Base-by-base conservation (phyloP, 2,888 invertebrate species). In the Chorisops tibialis region DNA sequence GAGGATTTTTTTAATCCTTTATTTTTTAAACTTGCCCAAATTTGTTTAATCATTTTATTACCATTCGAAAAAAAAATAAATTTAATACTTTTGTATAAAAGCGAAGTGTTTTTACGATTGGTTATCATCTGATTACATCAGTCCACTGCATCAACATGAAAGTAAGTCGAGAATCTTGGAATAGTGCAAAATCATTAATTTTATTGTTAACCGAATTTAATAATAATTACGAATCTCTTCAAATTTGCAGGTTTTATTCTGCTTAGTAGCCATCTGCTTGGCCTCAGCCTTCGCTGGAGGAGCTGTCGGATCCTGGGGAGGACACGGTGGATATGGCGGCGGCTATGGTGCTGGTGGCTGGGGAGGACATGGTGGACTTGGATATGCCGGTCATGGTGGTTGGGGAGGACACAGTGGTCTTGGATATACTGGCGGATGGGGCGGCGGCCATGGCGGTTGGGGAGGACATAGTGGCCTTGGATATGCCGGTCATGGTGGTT, bases 241-340 rank as follows among this genome's bases (percentile, higher is more conserved):
- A 4, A 21, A 3, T 24, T 35, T 50, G 7, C 35, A 50, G 50
- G 21, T 21, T 16, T 50, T 50, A 24, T 35, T 50, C 35, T 50
- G 50, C 18, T 37, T 50, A 30, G 5, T 50, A 14, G 37, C 37
- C 5, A 35, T 50, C 50, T 50, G 50, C 50, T 35, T 50, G 30
- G 50, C 50, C 18, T 5, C 35, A n/a, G 35, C 37, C 50, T 7
- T 48, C 18, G 37, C 50, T 12, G n/a, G 11, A 14, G 50, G 50
- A 50, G 14, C 5, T 18, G 35, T 37, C 16, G 50, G 16, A 6
- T 11, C 5, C 14, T n/a, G 35, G 35, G n/a, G 41, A 16, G 16
- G 14, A 41, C 14, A 16, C 6, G n/a, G 16, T 12, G n/a, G 30
- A 30, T 4, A 9, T 11, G 5, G 6, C 45, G 7, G 5, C 9